These are phyloP conservation scores for Diadegma fenestrale DNA, from an alignment of 2,888 invertebrate genomes.

Conservation along the genomic window DNA sequence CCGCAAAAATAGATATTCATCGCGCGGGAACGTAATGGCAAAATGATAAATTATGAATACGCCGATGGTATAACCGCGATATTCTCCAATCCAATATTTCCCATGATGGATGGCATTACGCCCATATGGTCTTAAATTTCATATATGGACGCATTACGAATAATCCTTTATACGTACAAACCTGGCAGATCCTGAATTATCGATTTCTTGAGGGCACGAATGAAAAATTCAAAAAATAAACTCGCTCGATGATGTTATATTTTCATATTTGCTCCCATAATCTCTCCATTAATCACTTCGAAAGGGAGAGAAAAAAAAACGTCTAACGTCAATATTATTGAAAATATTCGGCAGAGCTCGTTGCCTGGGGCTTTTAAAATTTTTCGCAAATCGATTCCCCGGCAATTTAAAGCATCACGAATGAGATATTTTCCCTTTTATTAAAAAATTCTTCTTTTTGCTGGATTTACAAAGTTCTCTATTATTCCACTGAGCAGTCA, in stretches of 20 bases:
- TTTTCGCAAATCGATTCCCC: background rate
- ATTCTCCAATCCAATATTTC: constrained; percentile 26
- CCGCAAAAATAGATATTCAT: constrained; percentile 23
- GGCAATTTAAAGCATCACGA: background rate
- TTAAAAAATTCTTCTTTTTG: constrained; percentile 6
- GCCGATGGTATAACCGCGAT: constrained; percentile 1
- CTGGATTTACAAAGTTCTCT: constrained; percentile 18
- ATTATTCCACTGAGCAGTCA: background rate
- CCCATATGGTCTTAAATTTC: constrained; percentile 7
- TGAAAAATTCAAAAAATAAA: background rate
- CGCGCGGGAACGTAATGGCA: background rate
- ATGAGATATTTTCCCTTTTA: background rate
- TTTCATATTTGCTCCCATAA: background rate
- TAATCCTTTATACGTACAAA: background rate
- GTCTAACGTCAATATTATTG: background rate
- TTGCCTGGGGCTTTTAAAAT: background rate
- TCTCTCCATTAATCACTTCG: background rate
- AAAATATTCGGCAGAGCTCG: background rate
- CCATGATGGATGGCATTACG: constrained; percentile 9
- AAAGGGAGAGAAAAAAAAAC: background rate
- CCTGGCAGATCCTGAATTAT: background rate
- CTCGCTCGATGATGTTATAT: background rate
- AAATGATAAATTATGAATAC: constrained; percentile 28
- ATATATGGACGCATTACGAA: background rate
- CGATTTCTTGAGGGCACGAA: background rate